Evolutionary conservation across 35 echinoderm and acorn worm genomes (phyloP), one percentile per base, ranked within the genome.

Genomic region (Lytechinus pictus): DNA sequence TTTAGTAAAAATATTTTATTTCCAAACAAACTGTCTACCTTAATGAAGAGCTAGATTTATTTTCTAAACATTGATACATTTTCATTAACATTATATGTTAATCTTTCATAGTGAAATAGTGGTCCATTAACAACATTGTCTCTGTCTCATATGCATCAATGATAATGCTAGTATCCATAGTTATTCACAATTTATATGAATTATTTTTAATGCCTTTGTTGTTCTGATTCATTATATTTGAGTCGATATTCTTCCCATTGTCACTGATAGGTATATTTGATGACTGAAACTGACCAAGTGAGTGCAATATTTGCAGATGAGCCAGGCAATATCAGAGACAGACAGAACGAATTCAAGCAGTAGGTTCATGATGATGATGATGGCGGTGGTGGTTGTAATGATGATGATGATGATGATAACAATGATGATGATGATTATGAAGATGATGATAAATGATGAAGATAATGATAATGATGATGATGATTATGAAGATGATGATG

Each of bases 281-380:
- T 90, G 28, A 90, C 29, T 52, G 88, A 90, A 29, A 52, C 52
- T 54, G 88, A 90, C 29, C 88, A 90, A 54, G 88, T 90, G 28
- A 90, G 88, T 90, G 88, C n/a, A 4, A 10, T 90, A 44, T 90
- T 90, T 21, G 52, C 28, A 21, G 88, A 90, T 90, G 88, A 90
- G 24, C 29, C 52, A 10, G n/a, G 3, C 52, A 90, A 90, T 21
- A 33, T 52, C 0, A 52, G 28, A 51, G 52, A 44, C 3, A 90
- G 14, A 52, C 88, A 90, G 27, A 33, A 52, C 2, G 88, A 90
- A 1, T 90, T 90, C 52, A 27, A 3, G 52, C 10, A 33, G 88
- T 90, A 90, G 4, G 88, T 6, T 90, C 19, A 71, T 71, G 16
- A 21, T 71, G 14, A 71, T 71, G 60, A 66, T 66, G 60, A 4